phyloP scores from a whole-genome alignment of 2,888 invertebrate genomes.

The Callosobruchus maculatus region DNA sequence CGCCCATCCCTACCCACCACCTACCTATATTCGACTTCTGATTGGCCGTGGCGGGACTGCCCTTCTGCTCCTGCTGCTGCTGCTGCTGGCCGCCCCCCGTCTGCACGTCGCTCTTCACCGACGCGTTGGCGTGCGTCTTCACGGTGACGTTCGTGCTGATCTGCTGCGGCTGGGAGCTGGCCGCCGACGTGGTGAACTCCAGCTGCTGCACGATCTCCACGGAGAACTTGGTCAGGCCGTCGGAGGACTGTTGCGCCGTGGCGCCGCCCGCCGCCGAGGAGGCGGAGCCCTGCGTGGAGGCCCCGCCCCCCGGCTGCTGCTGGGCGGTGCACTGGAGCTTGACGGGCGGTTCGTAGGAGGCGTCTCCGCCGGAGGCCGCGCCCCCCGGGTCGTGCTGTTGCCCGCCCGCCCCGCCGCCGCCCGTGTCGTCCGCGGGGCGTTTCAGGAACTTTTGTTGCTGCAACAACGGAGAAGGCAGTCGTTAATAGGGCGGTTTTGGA shows the following conservation, averaged over 20 bases:
- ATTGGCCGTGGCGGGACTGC: slow-evolving; percentile 51
- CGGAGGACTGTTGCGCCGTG: slow-evolving; percentile 51
- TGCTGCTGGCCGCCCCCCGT: slow-evolving; percentile 31
- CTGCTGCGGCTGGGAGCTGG: slow-evolving; percentile 83
- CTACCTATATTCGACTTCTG: slow-evolving; percentile 43
- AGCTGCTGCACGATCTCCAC: slow-evolving; percentile 90
- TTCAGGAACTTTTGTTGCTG: slow-evolving; percentile 85
- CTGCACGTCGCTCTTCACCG: slow-evolving; percentile 58
- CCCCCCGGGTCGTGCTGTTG: slow-evolving; percentile 55
- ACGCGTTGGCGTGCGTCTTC: slow-evolving; percentile 71
- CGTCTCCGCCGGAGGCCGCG: slow-evolving; percentile 41
- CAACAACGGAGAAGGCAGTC: slow-evolving; percentile 29
- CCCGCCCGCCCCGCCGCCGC: slow-evolving; percentile 38
- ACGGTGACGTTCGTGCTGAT: slow-evolving; percentile 91
- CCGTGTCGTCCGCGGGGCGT: slow-evolving; percentile 63
- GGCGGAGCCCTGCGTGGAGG: neutral
- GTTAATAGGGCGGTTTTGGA: no score
- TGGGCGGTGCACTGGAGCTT: slow-evolving; percentile 65
- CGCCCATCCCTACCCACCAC: no score
- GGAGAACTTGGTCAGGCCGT: slow-evolving; percentile 70
- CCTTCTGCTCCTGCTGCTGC: slow-evolving; percentile 41
- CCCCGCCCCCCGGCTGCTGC: slow-evolving; percentile 37
- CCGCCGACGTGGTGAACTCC: slow-evolving; percentile 84
- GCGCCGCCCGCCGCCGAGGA: slow-evolving; percentile 13
- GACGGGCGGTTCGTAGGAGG: slow-evolving; percentile 67